Percentiles rank a stretch among this genome's conserved stretches.
These are phyloP conservation scores for Lemur catta DNA, from an alignment of 2,797 vertebrate species.

Conservation along the genomic window DNA sequence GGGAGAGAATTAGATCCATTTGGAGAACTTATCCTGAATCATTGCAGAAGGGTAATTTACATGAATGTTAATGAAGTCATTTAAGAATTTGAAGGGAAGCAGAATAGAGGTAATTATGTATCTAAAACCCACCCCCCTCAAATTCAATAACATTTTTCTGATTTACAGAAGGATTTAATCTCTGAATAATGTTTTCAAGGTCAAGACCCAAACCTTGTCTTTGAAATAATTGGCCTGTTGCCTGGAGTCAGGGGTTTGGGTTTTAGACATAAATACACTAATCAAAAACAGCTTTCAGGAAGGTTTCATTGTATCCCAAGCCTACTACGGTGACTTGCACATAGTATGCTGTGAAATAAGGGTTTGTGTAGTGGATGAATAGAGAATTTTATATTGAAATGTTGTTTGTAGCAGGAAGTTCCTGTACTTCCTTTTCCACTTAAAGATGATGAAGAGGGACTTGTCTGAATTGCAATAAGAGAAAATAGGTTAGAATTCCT, in stretches of 20 bases:
- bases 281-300: constrained; percentile 53
- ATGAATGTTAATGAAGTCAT: not conserved
- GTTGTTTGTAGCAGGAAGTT: not conserved
- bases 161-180: constrained; percentile 37
- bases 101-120: constrained; percentile 17
- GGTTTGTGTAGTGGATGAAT: not conserved
- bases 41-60: not conserved
- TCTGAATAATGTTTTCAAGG: constrained; percentile 50
- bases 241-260: constrained; percentile 1
- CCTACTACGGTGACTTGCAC: not conserved
- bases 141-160: not conserved
- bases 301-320: not conserved
- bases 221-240: constrained; percentile 54
- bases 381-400: not conserved
- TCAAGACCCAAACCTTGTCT: constrained; percentile 26
- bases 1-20: not conserved
- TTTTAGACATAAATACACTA: constrained; percentile 44
- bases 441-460: not conserved
- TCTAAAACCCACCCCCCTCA: not conserved
- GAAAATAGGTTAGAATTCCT: not conserved
- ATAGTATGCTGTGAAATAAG: not conserved
- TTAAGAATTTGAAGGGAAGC: constrained; percentile 31
- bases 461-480: not conserved
- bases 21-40: not conserved
- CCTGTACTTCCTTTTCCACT: not conserved